Evolutionary conservation across 2,797 vertebrate genomes (phyloP), one percentile per base, ranked within the genome.

Genomic region (Neosilurus hyrtlii): DNA sequence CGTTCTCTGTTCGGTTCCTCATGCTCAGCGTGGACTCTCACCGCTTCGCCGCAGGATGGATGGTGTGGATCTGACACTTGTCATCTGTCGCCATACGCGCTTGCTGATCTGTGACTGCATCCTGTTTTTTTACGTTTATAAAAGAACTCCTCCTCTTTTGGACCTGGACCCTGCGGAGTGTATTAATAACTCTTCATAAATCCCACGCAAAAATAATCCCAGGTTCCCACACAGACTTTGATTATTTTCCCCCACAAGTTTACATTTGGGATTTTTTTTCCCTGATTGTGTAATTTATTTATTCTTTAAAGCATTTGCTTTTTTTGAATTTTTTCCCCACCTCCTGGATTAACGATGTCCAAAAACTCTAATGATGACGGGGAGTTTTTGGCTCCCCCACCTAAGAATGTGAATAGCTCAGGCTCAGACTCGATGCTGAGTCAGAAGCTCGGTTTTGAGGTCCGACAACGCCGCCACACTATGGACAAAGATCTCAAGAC

Each of bases 401-500:
- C 95, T 20, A 94, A 94, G 89, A 96, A 96, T 91, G 96, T 97
- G 93, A 99, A 98, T 86, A 95, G 96, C 82, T 94, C 96, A 26
- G 90, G 96, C 92, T 98, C 96, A 56, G 96, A 97, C 91, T 91
- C 96, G 77, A 94, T 96, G 0, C 89, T 96, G 35, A 95, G 93
- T 18, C 96, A 96, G 87, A 95, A 94, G 78, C 90, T 96, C 30
- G 89, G 88, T 24, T 16, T 95, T 0, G 96, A 95, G 86, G 96
- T 99, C 87, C 95, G 94, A 61, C 96, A 96, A 0, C 95, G 98
- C 81, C 96, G 97, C 78, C 97, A 99, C 93, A 99, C 98, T 0
- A 98, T 99, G 98, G 98, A 99, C 86, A 95, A 97, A 90, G 98
- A 99, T 93, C 96, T 96, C 81, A 97, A 96, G 43, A 95, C 95